phyloP scores from a whole-genome alignment of 2,113 vertebrate genomes.

The Aix galericulata region DNA sequence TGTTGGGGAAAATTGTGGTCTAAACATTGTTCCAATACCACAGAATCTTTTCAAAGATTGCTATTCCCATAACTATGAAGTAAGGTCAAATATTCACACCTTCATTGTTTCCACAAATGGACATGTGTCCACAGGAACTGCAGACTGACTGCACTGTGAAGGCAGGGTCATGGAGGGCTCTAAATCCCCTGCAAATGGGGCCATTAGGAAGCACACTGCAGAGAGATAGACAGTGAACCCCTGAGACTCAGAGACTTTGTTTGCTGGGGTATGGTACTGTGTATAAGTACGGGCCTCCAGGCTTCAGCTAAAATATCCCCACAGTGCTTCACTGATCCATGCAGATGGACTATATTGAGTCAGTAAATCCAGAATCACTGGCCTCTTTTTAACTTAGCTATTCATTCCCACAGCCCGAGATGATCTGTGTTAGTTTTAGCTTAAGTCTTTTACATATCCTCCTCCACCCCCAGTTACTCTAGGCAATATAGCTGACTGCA shows the following conservation, averaged over 20 bases:
- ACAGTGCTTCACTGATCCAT: neutral
- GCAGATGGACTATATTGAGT: fast-evolving
- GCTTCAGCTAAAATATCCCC: neutral
- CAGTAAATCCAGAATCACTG: neutral
- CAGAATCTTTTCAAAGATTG: neutral
- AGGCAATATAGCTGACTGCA: neutral
- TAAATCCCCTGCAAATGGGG: neutral
- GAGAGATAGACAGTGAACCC: neutral
- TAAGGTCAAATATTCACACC: neutral
- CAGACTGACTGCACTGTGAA: neutral
- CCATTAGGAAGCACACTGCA: no score
- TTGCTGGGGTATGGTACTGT: neutral
- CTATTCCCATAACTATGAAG: neutral
- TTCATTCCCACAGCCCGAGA: neutral
- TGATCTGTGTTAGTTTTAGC: neutral
- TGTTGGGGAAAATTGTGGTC: neutral
- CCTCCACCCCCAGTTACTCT: neutral
- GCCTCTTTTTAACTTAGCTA: neutral
- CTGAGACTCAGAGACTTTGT: neutral
- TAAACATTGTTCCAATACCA: neutral
- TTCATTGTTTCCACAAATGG: neutral
- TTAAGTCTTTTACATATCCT: neutral
- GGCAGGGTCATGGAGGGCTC: neutral
- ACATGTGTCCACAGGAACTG: neutral
- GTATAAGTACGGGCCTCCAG: neutral